Conservation (phyloP, 2,113 vertebrate genomes). For the Myiozetetes cayanensis region DNA sequence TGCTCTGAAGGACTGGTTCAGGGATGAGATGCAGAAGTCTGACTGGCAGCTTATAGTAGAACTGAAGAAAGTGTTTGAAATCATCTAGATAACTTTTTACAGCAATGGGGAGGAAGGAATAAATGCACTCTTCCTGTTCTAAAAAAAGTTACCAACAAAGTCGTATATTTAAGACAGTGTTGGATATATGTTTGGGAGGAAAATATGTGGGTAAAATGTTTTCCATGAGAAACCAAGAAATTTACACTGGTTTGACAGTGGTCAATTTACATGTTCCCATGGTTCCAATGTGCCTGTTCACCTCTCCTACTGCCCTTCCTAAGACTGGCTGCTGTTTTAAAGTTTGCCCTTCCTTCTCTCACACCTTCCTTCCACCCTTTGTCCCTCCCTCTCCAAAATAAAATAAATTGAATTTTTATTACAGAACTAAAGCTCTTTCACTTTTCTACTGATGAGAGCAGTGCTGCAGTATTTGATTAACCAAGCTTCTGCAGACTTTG, state of each 20-base stretch:
- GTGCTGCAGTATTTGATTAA: constrained; percentile 80
- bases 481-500: constrained; percentile 77
- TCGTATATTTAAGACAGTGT: constrained; percentile 63
- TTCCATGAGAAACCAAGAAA: constrained; percentile 90
- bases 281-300: constrained; percentile 86
- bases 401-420: constrained; percentile 79
- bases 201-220: constrained; percentile 83
- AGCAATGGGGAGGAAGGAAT: constrained; percentile 61
- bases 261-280: constrained; percentile 80
- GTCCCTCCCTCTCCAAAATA: constrained; percentile 11
- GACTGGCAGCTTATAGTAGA: constrained; percentile 99
- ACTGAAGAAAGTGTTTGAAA: constrained; percentile 98
- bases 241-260: constrained; percentile 92
- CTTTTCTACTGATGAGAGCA: constrained; percentile 84
- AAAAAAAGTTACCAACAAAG: constrained; percentile 65
- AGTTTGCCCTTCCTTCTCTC: constrained; percentile 75
- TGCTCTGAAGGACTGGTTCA: constrained; percentile 98
- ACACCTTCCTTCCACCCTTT: background rate
- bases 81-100: constrained; percentile 82
- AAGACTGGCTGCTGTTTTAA: constrained; percentile 80
- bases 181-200: constrained; percentile 69
- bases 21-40: constrained; percentile 96
- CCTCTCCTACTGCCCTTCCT: constrained; percentile 47
- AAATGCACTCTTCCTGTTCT: constrained; percentile 53
- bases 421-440: constrained; percentile 77